Conservation (phyloP, 2,797 vertebrate genomes). For the Sebastes oblongus region DNA sequence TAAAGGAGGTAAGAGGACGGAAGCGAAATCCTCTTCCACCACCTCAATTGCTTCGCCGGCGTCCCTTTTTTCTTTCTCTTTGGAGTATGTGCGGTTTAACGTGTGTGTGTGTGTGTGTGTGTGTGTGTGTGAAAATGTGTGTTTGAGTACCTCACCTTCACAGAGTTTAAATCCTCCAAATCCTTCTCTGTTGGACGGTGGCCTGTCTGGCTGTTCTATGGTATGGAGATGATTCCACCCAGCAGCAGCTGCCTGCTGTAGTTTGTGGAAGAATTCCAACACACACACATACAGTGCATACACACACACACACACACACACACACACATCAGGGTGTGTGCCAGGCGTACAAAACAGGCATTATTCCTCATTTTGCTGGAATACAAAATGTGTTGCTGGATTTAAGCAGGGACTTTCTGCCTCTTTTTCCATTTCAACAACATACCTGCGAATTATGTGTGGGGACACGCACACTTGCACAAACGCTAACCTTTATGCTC, state of each 20-base stretch:
- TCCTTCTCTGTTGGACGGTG: conserved; percentile 64
- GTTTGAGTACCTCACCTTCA: conserved; percentile 63
- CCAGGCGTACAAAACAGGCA: conserved; percentile 35
- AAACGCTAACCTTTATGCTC: conserved; percentile 50
- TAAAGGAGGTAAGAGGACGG: conserved; percentile 65
- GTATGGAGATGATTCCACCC: conserved; percentile 59
- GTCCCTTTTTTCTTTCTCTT: conserved; percentile 54
- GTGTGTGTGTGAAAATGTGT: conserved; percentile 16
- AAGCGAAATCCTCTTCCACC: conserved; percentile 58
- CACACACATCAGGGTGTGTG: conserved; percentile 11
- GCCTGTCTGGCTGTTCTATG: conserved; percentile 59
- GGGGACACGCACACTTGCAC: not conserved
- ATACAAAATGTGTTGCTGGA: conserved; percentile 13
- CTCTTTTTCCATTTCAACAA: not conserved
- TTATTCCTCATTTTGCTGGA: conserved; percentile 29
- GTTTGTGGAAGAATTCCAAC: conserved; percentile 53
- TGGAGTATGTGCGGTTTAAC: conserved; percentile 35
- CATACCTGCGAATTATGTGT: conserved; percentile 9
- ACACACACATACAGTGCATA: conserved; percentile 9
- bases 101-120: conserved; percentile 31
- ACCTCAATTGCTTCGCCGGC: conserved; percentile 42
- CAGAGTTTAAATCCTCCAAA: conserved; percentile 72
- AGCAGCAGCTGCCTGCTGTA: conserved; percentile 59
- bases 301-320: not conserved
- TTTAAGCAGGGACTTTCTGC: conserved; percentile 1